Conservation (phyloP, 1,140 invertebrate genomes). For the Camponotus floridanus region DNA sequence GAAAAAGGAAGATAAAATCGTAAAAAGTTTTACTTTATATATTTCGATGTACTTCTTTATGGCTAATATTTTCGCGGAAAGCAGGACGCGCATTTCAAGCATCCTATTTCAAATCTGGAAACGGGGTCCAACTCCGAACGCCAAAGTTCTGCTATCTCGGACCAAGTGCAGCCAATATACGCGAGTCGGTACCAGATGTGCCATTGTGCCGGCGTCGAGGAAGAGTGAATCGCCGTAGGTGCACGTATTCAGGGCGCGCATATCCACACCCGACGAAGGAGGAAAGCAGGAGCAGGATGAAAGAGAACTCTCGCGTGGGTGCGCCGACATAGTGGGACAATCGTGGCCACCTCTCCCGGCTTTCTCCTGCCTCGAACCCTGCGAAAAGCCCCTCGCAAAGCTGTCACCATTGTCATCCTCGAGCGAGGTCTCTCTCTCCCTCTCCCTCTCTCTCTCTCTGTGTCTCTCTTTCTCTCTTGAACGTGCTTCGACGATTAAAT, state of each 20-base stretch:
- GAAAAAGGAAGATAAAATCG: no score
- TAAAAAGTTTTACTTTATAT: no score
- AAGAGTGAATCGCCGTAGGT: conserved; percentile 44
- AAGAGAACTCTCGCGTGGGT: conserved; percentile 75
- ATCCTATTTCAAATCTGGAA: not conserved
- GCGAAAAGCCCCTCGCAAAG: conserved; percentile 70
- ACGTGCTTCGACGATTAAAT: conserved; percentile 73
- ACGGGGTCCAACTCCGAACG: not conserved
- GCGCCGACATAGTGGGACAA: conserved; percentile 74
- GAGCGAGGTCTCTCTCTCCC: conserved; percentile 60
- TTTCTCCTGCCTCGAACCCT: conserved; percentile 53
- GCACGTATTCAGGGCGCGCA: not conserved
- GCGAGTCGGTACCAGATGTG: conserved; percentile 67
- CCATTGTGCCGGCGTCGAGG: conserved; percentile 65
- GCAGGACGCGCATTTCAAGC: not conserved
- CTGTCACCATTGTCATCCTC: conserved; percentile 75
- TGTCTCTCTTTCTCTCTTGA: not conserved
- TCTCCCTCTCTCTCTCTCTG: conserved; percentile 20
- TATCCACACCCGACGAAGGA: conserved; percentile 23
- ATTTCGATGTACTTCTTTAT: no score
- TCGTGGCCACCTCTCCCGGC: conserved; percentile 44
- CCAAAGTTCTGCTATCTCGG: conserved; percentile 49
- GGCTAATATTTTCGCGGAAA: no score
- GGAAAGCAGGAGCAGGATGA: conserved; percentile 42
- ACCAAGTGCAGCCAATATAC: conserved; percentile 43